Conservation (phyloP, 2,797 vertebrate genomes). For the Aphelocoma californica region DNA sequence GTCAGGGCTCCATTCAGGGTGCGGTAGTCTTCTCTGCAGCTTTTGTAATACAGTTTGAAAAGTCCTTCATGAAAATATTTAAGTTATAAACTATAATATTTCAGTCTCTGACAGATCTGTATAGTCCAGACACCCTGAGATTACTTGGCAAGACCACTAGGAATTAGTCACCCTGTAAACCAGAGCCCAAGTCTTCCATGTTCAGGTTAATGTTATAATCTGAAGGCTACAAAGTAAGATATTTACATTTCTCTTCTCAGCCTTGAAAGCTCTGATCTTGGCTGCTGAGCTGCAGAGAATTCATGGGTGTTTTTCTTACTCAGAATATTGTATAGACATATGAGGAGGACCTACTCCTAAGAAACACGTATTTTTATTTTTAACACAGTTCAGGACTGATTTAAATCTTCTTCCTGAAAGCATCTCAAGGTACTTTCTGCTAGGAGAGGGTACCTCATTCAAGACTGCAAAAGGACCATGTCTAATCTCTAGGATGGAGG, state of each 20-base stretch:
- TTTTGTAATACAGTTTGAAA: too few species aligned
- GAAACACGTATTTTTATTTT: background rate
- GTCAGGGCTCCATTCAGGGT: too few species aligned
- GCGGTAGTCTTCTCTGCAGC: too few species aligned
- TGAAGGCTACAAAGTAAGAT: background rate
- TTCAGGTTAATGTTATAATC: background rate
- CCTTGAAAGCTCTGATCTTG: background rate
- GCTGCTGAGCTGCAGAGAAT: background rate
- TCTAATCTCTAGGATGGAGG: background rate
- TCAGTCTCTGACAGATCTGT: background rate
- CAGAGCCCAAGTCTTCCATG: background rate
- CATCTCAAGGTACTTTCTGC: background rate
- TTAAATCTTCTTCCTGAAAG: background rate
- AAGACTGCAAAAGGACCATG: background rate
- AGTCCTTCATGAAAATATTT: too few species aligned
- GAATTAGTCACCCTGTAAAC: background rate
- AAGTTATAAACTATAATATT: too few species aligned
- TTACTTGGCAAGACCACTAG: background rate
- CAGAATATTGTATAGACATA: background rate
- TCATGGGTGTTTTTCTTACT: background rate
- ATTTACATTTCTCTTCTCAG: background rate
- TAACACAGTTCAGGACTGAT: background rate
- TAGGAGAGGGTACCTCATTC: background rate
- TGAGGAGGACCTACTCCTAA: background rate
- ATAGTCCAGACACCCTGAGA: background rate